A percentile compares a stretch with the other conserved stretches of the same genome.
Conservation (phyloP, 2,797 vertebrate genomes). For the Melanotaenia parkinsoni region DNA sequence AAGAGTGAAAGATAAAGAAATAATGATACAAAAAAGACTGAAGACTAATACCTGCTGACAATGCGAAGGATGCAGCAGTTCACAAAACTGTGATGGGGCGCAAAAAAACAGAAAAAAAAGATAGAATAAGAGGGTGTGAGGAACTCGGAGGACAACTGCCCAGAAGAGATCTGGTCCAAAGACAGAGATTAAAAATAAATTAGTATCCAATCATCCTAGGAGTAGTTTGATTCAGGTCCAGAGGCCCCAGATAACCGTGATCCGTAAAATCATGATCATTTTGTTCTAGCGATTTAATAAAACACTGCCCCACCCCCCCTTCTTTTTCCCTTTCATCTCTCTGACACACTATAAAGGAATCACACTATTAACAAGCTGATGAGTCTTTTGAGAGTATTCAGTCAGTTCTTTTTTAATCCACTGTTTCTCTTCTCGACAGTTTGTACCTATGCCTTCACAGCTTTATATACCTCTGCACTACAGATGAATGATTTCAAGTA, state of each 20-base stretch:
- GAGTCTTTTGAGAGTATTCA: conserved; percentile 65
- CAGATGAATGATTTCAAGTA: conserved; percentile 65
- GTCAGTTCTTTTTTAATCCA: conserved; percentile 56
- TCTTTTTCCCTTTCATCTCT: conserved; percentile 41
- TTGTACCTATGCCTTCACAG: conserved; percentile 56
- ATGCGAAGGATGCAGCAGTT: conserved; percentile 21
- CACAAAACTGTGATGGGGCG: conserved; percentile 2
- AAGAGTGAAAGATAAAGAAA: conserved; percentile 34
- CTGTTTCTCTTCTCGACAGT: conserved; percentile 46
- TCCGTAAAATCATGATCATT: conserved; percentile 75
- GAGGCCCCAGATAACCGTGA: conserved; percentile 63
- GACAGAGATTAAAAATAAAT: conserved; percentile 33
- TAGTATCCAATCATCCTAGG: conserved; percentile 56
- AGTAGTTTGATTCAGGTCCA: conserved; percentile 68
- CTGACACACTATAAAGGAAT: conserved; percentile 62
- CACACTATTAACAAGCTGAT: conserved; percentile 69
- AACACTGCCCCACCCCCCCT: conserved; percentile 21
- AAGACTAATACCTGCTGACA: conserved; percentile 15
- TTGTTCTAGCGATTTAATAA: conserved; percentile 69
- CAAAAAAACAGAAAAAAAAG: neutral
- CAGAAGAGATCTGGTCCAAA: conserved; percentile 4
- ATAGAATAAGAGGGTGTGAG: conserved; percentile 1
- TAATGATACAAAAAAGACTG: conserved; percentile 23
- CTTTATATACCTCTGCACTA: conserved; percentile 43
- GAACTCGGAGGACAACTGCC: conserved; percentile 7